phyloP scores from a whole-genome alignment of 2,797 vertebrate species.

The Sciurus vulgaris region DNA sequence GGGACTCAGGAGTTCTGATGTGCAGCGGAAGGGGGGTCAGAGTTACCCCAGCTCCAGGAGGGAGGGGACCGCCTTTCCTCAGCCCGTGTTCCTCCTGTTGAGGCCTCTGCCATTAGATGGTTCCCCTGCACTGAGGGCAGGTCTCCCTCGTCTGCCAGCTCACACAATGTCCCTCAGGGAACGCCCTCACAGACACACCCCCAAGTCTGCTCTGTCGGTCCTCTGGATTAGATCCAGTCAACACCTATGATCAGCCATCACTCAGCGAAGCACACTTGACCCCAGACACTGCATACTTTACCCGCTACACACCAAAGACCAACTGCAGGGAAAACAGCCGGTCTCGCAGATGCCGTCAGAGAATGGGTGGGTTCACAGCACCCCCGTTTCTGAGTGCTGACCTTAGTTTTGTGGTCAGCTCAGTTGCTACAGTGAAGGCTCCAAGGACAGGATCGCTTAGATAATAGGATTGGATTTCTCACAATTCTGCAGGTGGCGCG shows the following conservation, averaged over 20 bases:
- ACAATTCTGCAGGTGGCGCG: neutral
- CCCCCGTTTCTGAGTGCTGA: neutral
- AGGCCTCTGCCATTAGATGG: neutral
- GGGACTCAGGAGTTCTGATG: too few species aligned
- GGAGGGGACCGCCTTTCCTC: neutral
- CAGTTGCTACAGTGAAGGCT: neutral
- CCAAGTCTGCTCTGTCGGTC: neutral
- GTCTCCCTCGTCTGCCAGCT: neutral
- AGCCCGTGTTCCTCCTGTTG: neutral
- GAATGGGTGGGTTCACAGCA: neutral
- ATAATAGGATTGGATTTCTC: neutral
- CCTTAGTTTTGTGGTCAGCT: neutral
- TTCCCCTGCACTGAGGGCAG: too few species aligned
- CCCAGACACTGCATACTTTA: neutral
- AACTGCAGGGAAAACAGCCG: neutral
- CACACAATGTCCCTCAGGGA: neutral
- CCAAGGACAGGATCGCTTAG: neutral
- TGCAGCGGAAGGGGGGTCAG: neutral
- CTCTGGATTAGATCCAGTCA: neutral
- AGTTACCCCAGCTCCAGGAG: neutral
- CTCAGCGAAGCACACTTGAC: neutral
- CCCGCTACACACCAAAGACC: neutral
- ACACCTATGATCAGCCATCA: neutral
- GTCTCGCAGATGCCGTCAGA: neutral
- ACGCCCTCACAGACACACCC: neutral